phyloP scores from a whole-genome alignment of 2,797 vertebrate species.

The Picus viridis region DNA sequence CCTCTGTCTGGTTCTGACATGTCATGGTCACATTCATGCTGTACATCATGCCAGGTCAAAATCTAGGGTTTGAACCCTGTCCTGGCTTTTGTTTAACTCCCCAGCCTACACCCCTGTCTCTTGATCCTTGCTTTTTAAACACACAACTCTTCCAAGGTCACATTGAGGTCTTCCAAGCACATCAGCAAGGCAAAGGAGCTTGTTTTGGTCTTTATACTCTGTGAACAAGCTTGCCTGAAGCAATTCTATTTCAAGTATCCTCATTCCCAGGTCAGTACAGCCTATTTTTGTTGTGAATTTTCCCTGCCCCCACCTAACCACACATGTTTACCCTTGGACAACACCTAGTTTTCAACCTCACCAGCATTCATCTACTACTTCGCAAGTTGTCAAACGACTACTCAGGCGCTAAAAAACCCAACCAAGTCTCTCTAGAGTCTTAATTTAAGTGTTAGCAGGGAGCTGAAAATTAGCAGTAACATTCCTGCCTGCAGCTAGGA shows the following conservation, averaged over 20 bases:
- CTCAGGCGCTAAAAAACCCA: slow-evolving; percentile 55
- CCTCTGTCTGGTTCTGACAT: background rate
- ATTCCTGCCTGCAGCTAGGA: slow-evolving; percentile 30
- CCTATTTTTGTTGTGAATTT: slow-evolving; percentile 58
- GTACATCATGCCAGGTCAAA: background rate
- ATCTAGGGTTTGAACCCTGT: background rate
- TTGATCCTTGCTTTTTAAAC: background rate
- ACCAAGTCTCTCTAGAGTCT: slow-evolving; percentile 52
- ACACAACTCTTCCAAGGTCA: background rate
- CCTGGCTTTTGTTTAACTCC: background rate
- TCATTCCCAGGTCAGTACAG: slow-evolving; percentile 44
- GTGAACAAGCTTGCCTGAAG: slow-evolving; percentile 8
- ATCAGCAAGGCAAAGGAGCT: background rate
- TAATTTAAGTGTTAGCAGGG: slow-evolving; percentile 66
- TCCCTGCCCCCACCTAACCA: slow-evolving; percentile 23
- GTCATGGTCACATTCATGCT: background rate
- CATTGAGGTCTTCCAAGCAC: background rate
- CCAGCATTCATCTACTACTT: slow-evolving; percentile 59
- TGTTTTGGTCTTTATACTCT: slow-evolving; percentile 26
- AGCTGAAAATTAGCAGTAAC: slow-evolving; percentile 68
- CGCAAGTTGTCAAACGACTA: slow-evolving; percentile 62
- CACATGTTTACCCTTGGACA: slow-evolving; percentile 64
- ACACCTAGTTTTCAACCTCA: slow-evolving; percentile 58
- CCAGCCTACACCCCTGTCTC: background rate
- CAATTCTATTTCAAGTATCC: slow-evolving; percentile 50